A percentile compares a stretch with the other conserved stretches of the same genome.
Evolutionary conservation across 2,888 invertebrate species (phyloP).

Genomic region (Scaeva pyrastri): DNA sequence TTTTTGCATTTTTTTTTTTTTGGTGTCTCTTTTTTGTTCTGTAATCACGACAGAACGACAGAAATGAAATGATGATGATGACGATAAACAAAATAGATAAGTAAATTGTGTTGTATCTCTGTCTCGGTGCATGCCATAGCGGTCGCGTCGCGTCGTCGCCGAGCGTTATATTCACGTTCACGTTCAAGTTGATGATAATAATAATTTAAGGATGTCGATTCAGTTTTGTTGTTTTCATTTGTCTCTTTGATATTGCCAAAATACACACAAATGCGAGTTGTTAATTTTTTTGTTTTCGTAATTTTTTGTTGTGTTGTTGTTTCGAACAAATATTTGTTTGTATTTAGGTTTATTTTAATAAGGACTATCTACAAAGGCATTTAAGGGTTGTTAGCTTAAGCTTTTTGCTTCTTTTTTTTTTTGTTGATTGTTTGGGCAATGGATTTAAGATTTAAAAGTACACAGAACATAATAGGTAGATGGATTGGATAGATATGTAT

Average conservation of each 20-base stretch:
- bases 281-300: slow-evolving; percentile 9
- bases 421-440: slow-evolving; percentile 1
- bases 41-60: slow-evolving; percentile 60
- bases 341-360: slow-evolving; percentile 39
- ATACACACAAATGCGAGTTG: slow-evolving; percentile 26
- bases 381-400: slow-evolving; percentile 25
- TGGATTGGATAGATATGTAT: not conserved
- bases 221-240: slow-evolving; percentile 51
- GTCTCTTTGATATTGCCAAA: slow-evolving; percentile 41
- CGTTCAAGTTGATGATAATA: slow-evolving; percentile 20
- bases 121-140: not conserved
- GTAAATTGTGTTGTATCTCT: slow-evolving; percentile 43
- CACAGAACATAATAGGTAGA: not conserved
- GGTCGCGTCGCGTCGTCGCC: not conserved
- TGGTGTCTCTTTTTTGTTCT: slow-evolving; percentile 45
- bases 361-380: slow-evolving; percentile 19
- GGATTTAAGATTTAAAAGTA: slow-evolving; percentile 1
- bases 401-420: not conserved
- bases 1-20: slow-evolving; percentile 51
- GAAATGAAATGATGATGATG: slow-evolving; percentile 47
- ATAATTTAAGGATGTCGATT: slow-evolving; percentile 28
- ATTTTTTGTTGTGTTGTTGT: not conserved
- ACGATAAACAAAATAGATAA: slow-evolving; percentile 65
- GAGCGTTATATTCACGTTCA: not conserved
- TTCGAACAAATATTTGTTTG: slow-evolving; percentile 47